These are phyloP conservation scores for Drosophila triauraria DNA, from an alignment of 1,140 invertebrate species.

Conservation along the genomic window DNA sequence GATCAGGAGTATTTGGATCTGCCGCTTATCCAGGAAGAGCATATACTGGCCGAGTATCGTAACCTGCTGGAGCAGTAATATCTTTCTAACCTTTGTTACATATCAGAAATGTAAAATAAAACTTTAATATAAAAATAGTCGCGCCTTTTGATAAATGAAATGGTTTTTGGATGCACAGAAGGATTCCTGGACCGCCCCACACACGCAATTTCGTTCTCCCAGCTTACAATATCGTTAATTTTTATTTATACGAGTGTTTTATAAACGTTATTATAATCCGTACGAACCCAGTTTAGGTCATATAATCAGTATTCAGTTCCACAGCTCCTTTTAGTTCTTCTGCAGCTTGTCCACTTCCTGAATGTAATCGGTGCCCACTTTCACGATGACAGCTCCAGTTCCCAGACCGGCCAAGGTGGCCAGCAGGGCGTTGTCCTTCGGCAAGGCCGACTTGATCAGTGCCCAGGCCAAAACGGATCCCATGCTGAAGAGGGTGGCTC, in stretches of 20 bases:
- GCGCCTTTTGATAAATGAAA: too few relatives aligned
- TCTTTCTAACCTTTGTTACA: not conserved
- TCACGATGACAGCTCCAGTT: slow-evolving; percentile 87
- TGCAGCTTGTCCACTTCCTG: slow-evolving; percentile 74
- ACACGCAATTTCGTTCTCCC: not conserved
- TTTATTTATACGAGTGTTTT: slow-evolving; percentile 21
- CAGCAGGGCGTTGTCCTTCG: slow-evolving; percentile 87
- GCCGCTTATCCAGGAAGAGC: slow-evolving; percentile 87
- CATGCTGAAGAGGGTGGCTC: slow-evolving; percentile 89
- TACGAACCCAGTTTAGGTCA: slow-evolving; percentile 36
- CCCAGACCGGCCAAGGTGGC: slow-evolving; percentile 87
- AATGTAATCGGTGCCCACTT: slow-evolving; percentile 87
- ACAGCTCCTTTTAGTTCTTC: slow-evolving; percentile 32
- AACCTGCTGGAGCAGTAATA: slow-evolving; percentile 85
- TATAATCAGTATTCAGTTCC: not conserved
- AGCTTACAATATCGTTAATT: slow-evolving; percentile 15
- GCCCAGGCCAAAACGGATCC: slow-evolving; percentile 91
- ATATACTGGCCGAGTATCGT: slow-evolving; percentile 88
- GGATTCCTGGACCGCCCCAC: too few relatives aligned
- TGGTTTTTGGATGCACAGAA: too few relatives aligned
- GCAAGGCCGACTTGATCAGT: slow-evolving; percentile 88
- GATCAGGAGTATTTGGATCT: slow-evolving; percentile 89
- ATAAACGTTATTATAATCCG: slow-evolving; percentile 15
- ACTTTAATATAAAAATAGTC: not conserved
- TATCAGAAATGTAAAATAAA: not conserved